Conservation (phyloP, 92 coral and sea anemone species). For the Porites divaricata region DNA sequence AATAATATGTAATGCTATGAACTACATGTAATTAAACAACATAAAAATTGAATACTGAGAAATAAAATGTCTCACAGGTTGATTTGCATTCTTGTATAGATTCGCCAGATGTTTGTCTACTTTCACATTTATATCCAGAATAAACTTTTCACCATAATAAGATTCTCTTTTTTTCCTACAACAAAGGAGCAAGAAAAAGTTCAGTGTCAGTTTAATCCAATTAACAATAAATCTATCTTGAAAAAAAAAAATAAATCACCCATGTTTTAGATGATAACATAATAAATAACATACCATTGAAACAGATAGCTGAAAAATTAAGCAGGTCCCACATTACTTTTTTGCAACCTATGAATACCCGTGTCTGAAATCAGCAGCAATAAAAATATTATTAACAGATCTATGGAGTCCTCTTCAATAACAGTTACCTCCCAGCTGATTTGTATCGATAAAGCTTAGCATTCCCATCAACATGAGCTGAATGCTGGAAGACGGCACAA, state of each 20-base stretch:
- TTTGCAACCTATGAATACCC: too few relatives aligned
- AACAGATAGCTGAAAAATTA: too few relatives aligned
- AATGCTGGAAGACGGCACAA: not conserved
- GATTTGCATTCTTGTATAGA: not conserved
- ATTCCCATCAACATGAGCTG: conserved; percentile 6
- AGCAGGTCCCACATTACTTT: too few relatives aligned
- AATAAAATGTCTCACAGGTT: not conserved
- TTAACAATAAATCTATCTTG: too few relatives aligned
- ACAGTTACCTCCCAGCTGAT: conserved; percentile 3
- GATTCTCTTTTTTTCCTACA: conserved; percentile 12
- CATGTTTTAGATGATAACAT: too few relatives aligned
- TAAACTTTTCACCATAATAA: not conserved
- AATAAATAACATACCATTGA: too few relatives aligned
- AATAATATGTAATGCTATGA: too few relatives aligned
- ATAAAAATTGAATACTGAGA: not conserved
- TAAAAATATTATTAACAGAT: too few relatives aligned
- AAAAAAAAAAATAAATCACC: too few relatives aligned
- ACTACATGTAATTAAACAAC: too few relatives aligned
- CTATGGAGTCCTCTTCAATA: not conserved
- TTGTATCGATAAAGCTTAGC: not conserved
- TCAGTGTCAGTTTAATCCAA: too few relatives aligned
- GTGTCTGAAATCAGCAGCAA: too few relatives aligned
- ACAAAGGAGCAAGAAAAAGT: not conserved
- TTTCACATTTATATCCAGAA: not conserved
- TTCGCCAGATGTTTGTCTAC: conserved; percentile 1